Conservation (phyloP, 2,888 invertebrate species). For the Baccha elongata region DNA sequence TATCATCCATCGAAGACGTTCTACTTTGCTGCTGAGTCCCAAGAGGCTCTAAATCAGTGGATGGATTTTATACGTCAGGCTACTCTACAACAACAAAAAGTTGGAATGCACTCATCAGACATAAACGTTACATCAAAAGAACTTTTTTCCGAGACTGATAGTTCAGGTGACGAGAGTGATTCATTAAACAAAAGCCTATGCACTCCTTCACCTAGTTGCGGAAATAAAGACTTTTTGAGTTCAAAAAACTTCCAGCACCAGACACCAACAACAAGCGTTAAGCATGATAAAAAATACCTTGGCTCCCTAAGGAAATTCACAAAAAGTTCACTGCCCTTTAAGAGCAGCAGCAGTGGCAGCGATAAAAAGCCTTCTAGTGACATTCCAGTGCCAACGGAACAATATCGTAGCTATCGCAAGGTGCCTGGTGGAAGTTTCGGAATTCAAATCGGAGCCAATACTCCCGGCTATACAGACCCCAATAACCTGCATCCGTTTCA, state of each 20-base stretch:
- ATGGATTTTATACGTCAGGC: conserved; percentile 87
- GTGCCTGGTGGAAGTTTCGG: conserved; percentile 84
- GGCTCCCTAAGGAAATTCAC: conserved; percentile 89
- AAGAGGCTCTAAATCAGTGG: conserved; percentile 89
- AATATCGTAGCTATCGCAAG: conserved; percentile 89
- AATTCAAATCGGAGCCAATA: conserved; percentile 81
- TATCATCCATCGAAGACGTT: conserved; percentile 92
- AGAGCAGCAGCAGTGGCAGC: conserved; percentile 77
- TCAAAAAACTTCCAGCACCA: conserved; percentile 69
- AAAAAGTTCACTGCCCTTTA: conserved; percentile 82
- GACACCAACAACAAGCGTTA: conserved; percentile 76
- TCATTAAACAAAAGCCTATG: conserved; percentile 77
- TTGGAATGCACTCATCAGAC: conserved; percentile 74
- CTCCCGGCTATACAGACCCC: conserved; percentile 78
- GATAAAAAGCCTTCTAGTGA: conserved; percentile 82
- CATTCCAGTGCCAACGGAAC: conserved; percentile 90
- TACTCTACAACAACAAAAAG: conserved; percentile 81
- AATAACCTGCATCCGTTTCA: conserved; percentile 68
- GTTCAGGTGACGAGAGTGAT: conserved; percentile 83
- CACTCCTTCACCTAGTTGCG: conserved; percentile 80
- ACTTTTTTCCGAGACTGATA: conserved; percentile 85
- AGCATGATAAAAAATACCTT: conserved; percentile 83
- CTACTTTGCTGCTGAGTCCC: conserved; percentile 92
- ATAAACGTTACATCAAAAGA: conserved; percentile 76
- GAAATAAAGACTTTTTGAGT: conserved; percentile 69